phyloP scores from a whole-genome alignment of 1,140 invertebrate species.

The Chironomus striatipennis region DNA sequence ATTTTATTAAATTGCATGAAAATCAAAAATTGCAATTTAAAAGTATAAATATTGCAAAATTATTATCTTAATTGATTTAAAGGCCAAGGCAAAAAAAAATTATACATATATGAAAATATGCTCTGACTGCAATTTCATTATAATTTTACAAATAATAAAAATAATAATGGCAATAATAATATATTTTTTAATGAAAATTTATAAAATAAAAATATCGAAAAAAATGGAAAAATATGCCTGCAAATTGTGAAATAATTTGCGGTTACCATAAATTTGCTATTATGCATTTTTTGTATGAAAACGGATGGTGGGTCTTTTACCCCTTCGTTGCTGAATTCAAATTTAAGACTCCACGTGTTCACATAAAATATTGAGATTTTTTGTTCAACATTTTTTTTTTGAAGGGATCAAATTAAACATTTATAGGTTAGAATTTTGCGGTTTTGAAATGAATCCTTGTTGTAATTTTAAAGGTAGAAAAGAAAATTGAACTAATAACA shows the following conservation, averaged over 20 bases:
- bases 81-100: conserved; percentile 4
- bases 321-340: no score
- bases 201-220: neutral
- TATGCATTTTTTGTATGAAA: conserved; percentile 20
- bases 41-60: conserved; percentile 9
- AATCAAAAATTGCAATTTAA: neutral
- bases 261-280: conserved; percentile 8
- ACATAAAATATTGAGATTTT: no score
- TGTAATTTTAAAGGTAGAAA: no score
- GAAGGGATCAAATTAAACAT: neutral
- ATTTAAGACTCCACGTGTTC: no score
- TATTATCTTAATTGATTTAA: conserved; percentile 15
- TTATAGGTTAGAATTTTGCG: neutral
- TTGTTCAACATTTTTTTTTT: neutral
- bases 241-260: conserved; percentile 9
- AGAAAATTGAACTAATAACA: no score
- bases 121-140: conserved; percentile 7
- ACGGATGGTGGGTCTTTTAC: neutral
- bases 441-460: no score
- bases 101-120: neutral
- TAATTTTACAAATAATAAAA: conserved; percentile 1
- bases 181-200: neutral
- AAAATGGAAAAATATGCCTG: neutral
- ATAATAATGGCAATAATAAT: neutral
- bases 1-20: neutral